A percentile compares a stretch with the other conserved stretches of the same genome.
Evolutionary conservation across 2,888 invertebrate species (phyloP).

Genomic region (Seira sanloemensis): DNA sequence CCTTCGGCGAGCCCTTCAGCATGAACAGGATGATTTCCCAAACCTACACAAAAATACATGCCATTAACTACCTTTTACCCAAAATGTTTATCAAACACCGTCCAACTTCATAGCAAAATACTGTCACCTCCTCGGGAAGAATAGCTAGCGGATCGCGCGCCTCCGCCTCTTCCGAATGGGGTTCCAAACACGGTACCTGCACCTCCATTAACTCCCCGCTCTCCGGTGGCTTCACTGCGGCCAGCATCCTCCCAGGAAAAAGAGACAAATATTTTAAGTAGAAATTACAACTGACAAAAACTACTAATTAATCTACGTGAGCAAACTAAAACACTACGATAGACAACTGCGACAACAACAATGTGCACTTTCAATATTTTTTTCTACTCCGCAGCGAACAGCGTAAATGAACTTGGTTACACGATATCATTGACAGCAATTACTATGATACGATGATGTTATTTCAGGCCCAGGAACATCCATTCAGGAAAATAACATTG

Average conservation of each 20-base stretch:
- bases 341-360: no score
- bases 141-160: constrained; percentile 13
- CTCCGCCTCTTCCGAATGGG: background rate
- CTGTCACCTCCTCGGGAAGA: constrained; percentile 36
- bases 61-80: background rate
- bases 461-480: background rate
- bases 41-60: constrained; percentile 4
- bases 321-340: background rate
- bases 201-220: no score
- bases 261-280: no score
- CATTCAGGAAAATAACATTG: background rate
- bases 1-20: background rate
- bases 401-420: background rate
- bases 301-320: background rate
- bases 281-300: background rate
- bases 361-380: background rate
- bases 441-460: background rate
- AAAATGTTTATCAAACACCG: background rate
- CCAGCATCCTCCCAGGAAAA: no score
- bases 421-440: background rate
- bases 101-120: background rate
- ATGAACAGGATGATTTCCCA: constrained; percentile 26
- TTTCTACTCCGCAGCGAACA: background rate
- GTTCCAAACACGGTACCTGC: no score
- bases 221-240: no score